Base-by-base conservation (phyloP, 2,888 invertebrate species). In the Drosophila pegasa region DNA sequence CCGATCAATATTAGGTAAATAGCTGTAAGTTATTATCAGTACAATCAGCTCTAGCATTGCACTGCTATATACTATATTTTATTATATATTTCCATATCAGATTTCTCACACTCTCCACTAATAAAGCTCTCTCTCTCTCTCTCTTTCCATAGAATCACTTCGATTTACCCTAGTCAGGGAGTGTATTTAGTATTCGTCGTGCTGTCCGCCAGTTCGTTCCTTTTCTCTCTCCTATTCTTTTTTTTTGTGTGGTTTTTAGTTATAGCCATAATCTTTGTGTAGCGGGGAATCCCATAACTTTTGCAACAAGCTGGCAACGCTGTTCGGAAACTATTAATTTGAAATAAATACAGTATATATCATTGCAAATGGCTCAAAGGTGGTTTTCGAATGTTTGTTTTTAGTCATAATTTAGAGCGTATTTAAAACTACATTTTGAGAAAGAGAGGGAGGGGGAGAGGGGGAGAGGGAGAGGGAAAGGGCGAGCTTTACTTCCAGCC, bases 301-400 rank as follows among this genome's bases (percentile, higher is more conserved):
- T 68, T 38, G 41, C 73, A 62, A 50, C 56, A 62, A 56, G 65
- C 71, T 55, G 50, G 59, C 63, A 43, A 59, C 35, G 35, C 20
- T 22, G 35, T 41, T 33, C 50, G 50, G 50, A 33, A 75, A 55
- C 71, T 58, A 75, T 60, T 74, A 75, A 74, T 74, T 74, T 66
- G 55, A 74, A 75, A 75, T 75, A 75, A 75, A 75, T 75, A 71
- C 61, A 10, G n/a, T 27, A 55, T 29, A 43, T 35, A 35, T 41
- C 55, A 68, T 63, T 58, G 58, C 8, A 18, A 55, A 52, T 63
- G 55, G 63, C 41, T 50, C 55, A 25, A 41, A 45, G 50, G 50
- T 59, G 58, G 54, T 40, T 45, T 37, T 10, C 33, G 47, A 48
- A 37, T 69, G 31, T 22, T 33, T 58, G 51, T 51, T 38, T 20